These are phyloP conservation scores for Coracias cyanogaster DNA, from an alignment of 2,797 vertebrate genomes.

Conservation along the genomic window DNA sequence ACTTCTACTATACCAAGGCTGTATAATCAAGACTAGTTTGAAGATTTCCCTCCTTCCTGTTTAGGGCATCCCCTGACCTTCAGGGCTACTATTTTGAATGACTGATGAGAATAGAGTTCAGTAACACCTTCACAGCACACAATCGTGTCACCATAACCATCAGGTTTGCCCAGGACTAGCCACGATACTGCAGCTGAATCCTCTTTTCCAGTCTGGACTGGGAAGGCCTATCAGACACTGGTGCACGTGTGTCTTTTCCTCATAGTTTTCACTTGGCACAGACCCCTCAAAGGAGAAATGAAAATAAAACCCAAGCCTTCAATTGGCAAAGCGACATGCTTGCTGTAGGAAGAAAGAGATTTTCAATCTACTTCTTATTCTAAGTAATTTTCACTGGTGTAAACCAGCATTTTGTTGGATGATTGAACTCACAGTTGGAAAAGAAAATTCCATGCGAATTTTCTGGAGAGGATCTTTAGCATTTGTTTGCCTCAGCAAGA, in stretches of 20 bases:
- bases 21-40: background rate
- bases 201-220: background rate
- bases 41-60: background rate
- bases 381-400: background rate
- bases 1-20: background rate
- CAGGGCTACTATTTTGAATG: background rate
- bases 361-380: background rate
- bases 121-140: background rate
- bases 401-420: background rate
- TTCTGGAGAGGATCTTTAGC: background rate
- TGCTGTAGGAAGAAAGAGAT: background rate
- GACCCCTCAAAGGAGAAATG: too few relatives aligned
- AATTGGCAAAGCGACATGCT: background rate
- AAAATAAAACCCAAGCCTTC: background rate
- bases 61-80: background rate
- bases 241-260: background rate
- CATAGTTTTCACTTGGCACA: too few relatives aligned
- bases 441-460: background rate
- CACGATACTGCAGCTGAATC: background rate
- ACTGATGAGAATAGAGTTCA: background rate
- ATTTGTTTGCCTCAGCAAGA: conserved; percentile 10
- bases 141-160: background rate
- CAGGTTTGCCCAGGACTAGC: background rate
- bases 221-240: background rate
- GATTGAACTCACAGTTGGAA: background rate